A percentile compares a stretch with the other conserved stretches of the same genome.
These are phyloP conservation scores for Craseonycteris thonglongyai DNA, from an alignment of 2,113 vertebrate species.

Conservation along the genomic window DNA sequence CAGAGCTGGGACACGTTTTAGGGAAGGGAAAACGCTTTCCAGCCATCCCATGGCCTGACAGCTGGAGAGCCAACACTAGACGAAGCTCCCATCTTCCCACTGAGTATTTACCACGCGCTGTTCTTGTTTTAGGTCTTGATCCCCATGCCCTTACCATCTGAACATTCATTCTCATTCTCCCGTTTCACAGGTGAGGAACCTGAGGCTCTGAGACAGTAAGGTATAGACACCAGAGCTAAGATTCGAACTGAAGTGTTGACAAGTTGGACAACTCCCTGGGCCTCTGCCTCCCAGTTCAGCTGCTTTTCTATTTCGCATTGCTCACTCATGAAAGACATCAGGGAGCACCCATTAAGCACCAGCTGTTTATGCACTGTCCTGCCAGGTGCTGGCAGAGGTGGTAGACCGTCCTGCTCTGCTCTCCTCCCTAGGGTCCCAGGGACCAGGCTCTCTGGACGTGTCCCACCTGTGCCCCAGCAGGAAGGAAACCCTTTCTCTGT, in stretches of 20 bases:
- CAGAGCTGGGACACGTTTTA: background rate
- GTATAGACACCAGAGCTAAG: background rate
- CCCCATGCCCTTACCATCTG: background rate
- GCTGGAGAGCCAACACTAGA: background rate
- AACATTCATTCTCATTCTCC: fast-evolving
- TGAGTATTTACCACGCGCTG: background rate
- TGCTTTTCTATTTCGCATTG: background rate
- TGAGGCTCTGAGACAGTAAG: background rate
- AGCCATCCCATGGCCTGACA: background rate
- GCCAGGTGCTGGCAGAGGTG: background rate
- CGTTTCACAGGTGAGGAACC: background rate
- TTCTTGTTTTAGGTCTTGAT: background rate
- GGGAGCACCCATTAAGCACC: background rate
- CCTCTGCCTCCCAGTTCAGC: background rate
- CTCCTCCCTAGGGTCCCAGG: background rate
- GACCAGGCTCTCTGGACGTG: background rate
- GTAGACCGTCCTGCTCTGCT: background rate
- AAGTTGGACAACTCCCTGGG: background rate
- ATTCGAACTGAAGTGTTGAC: background rate
- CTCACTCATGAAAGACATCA: background rate
- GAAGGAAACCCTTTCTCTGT: background rate
- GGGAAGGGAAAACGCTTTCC: background rate
- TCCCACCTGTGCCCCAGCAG: background rate
- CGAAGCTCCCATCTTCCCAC: background rate
- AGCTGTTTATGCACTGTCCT: background rate